Conservation (phyloP, 2,113 vertebrate species). For the Poecile atricapillus region DNA sequence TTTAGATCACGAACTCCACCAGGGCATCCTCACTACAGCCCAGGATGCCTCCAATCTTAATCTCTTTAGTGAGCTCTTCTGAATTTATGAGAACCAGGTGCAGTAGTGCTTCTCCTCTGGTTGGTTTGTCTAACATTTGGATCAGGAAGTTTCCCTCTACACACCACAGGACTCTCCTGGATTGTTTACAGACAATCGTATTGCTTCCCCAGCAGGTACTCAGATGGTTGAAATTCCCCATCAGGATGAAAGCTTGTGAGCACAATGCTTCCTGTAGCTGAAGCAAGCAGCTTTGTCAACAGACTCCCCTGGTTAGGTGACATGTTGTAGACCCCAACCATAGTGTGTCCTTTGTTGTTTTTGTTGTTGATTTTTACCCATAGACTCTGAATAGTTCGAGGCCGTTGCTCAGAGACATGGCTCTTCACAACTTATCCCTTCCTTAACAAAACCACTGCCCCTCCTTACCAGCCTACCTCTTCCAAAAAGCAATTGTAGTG, state of each 20-base stretch:
- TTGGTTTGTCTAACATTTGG: not conserved
- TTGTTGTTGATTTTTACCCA: not conserved
- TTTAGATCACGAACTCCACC: not conserved
- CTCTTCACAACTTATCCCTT: not conserved
- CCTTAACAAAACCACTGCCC: not conserved
- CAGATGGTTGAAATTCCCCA: not conserved
- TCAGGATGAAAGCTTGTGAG: not conserved
- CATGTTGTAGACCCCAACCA: not conserved
- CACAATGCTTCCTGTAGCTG: not conserved
- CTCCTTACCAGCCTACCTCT: not conserved
- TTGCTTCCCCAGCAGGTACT: not conserved
- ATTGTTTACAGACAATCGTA: not conserved
- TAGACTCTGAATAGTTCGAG: not conserved
- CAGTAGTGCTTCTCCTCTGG: not conserved
- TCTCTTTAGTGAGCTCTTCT: not conserved
- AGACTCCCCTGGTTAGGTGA: not conserved
- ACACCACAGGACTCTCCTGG: not conserved
- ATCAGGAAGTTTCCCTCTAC: not conserved
- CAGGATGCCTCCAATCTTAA: not conserved
- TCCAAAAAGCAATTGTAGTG: fast-evolving
- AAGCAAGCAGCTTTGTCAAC: not conserved
- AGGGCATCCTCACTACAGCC: not conserved
- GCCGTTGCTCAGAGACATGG: not conserved
- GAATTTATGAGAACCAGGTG: not conserved
- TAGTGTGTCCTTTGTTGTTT: not conserved